Base-by-base conservation (phyloP, 2,888 invertebrate genomes). In the Caenorhabditis drosophilae region DNA sequence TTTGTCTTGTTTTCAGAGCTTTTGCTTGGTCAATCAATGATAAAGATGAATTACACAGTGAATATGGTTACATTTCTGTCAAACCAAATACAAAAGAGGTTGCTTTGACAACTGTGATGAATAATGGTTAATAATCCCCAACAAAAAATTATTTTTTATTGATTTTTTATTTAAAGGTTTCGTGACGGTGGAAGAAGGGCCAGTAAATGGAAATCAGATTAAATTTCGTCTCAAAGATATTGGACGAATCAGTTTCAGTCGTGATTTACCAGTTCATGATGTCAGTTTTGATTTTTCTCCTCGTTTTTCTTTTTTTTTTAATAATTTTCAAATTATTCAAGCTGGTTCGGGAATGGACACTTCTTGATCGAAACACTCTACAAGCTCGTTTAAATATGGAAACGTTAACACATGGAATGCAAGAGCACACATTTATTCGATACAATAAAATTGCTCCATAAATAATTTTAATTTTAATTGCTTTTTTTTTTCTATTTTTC, bases 1-100 rank as follows among this genome's bases (percentile, higher is more conserved):
- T n/a, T n/a, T n/a, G n/a, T n/a, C n/a, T n/a, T 4, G 27, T 34
- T 63, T 66, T 46, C 53, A 73, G 83, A 15, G 82, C 83, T 1
- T 81, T 82, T 42, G 81, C 83, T 22, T 83, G 83, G 82, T 79
- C 80, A n/a, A 76, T 80, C 47, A 80, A 81, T 55, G 79, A 80
- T 27, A 70, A 68, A 46, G 76, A 81, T 40, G 83, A 83, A 55
- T 60, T 83, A 38, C 83, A 83, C 73, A 76, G 75, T 45, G 83
- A 83, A 51, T 78, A 76, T 49, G 83, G 83, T 16, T 83, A 81
- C 67, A 64, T 83, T 34, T 76, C 80, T 3, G 78, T 81, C 11
- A 73, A 74, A 41, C 74, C 73, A 12, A 76, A 76, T 47, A 77
- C 77, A 0, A 60, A 67, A 23, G 72, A 75, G 46, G 80, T 75